These are phyloP conservation scores for Phaetusa simplex DNA, from an alignment of 2,113 vertebrate genomes.

Conservation along the genomic window DNA sequence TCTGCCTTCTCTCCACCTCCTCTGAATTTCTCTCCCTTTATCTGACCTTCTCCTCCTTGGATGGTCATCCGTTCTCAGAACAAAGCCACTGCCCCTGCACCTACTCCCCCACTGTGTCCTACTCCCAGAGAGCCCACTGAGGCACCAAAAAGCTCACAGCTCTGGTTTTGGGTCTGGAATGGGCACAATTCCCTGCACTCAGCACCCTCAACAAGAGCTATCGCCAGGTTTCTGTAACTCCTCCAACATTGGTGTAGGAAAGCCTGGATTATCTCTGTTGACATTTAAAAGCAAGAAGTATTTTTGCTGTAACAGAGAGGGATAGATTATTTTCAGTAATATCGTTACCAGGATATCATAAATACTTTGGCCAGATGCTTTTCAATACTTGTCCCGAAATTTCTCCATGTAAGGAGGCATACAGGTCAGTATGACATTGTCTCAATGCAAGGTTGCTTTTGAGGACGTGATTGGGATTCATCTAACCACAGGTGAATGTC, in stretches of 20 bases:
- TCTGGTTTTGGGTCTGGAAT: not conserved
- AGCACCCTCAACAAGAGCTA: not conserved
- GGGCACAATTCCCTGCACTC: not conserved
- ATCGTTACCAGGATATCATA: not conserved
- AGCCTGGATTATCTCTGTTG: not conserved
- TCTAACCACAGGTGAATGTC: not conserved
- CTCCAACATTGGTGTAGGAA: accelerated
- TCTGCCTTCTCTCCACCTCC: not conserved
- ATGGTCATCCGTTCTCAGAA: not conserved
- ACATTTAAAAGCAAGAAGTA: not conserved
- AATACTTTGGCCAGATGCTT: not conserved
- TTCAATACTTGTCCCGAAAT: not conserved
- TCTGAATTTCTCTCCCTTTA: not conserved
- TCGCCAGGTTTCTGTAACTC: not conserved
- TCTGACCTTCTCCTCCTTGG: not conserved
- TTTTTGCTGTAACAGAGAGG: not conserved
- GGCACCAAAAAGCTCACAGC: not conserved
- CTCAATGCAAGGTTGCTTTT: not conserved
- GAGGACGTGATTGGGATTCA: not conserved
- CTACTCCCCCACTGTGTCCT: not conserved
- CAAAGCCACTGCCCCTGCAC: not conserved
- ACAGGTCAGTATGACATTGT: not conserved
- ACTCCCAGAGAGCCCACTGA: not conserved
- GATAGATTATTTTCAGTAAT: not conserved
- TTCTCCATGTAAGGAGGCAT: not conserved